Conservation (phyloP, 2,888 invertebrate genomes). For the Liopterus haemorrhoidalis region DNA sequence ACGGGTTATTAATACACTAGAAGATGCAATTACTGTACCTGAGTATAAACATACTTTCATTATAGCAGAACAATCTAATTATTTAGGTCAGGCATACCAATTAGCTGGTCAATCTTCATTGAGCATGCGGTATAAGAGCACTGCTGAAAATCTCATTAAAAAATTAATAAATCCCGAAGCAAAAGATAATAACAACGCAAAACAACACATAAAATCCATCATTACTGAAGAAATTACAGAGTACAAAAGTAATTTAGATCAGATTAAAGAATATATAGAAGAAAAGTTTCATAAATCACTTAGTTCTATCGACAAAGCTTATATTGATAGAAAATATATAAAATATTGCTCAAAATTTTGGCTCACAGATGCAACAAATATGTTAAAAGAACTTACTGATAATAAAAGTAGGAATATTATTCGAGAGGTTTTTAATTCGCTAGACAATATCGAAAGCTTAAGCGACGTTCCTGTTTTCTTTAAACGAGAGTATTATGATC, state of each 20-base stretch:
- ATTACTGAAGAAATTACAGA: constrained; percentile 3
- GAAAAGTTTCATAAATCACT: constrained; percentile 10
- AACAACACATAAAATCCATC: too few relatives aligned
- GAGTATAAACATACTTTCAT: too few relatives aligned
- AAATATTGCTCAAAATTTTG: constrained; percentile 21
- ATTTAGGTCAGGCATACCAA: too few relatives aligned
- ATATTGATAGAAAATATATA: constrained; percentile 24
- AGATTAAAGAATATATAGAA: constrained; percentile 16
- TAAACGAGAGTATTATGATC: constrained; percentile 13
- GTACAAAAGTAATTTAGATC: not conserved
- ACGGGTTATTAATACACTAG: too few relatives aligned
- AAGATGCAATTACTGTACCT: too few relatives aligned
- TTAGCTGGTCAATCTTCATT: too few relatives aligned
- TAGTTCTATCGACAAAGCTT: constrained; percentile 18
- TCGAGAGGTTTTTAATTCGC: constrained; percentile 13
- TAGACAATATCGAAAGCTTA: constrained; percentile 15
- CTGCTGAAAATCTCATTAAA: too few relatives aligned
- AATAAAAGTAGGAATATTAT: constrained; percentile 12
- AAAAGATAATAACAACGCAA: too few relatives aligned
- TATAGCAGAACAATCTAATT: too few relatives aligned
- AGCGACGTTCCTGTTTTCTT: constrained; percentile 15
- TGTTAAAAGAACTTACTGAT: constrained; percentile 9
- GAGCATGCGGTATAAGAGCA: too few relatives aligned
- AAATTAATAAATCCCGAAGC: too few relatives aligned
- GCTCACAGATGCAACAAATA: constrained; percentile 2